phyloP scores from a whole-genome alignment of 2,113 vertebrate genomes.

The Pavo muticus region DNA sequence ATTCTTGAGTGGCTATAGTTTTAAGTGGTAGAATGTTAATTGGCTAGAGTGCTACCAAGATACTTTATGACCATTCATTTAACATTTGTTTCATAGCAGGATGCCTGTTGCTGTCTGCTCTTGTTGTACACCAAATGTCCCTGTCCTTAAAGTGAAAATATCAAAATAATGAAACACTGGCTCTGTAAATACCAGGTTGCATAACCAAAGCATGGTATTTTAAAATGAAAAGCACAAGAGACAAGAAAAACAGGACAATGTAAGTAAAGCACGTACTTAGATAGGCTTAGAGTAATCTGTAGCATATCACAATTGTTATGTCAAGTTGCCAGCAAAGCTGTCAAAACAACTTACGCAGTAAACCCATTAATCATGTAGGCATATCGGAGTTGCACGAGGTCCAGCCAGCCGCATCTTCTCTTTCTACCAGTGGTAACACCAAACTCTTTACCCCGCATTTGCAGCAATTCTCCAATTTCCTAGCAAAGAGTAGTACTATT shows the following conservation, averaged over 20 bases:
- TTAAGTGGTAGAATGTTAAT: background rate
- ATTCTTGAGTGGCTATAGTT: background rate
- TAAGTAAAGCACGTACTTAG: background rate
- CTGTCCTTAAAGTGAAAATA: background rate
- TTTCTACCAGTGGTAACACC: conserved; percentile 97
- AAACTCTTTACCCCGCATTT: conserved; percentile 91
- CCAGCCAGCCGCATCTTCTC: conserved; percentile 97
- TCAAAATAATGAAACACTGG: background rate
- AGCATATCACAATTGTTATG: background rate
- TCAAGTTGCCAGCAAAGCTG: background rate
- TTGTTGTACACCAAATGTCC: background rate
- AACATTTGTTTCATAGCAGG: background rate
- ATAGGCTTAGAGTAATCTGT: background rate
- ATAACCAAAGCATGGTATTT: background rate
- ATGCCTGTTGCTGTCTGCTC: background rate
- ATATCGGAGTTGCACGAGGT: conserved; percentile 94
- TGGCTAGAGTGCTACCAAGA: background rate
- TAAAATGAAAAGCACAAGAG: background rate
- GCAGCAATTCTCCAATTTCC: conserved; percentile 91
- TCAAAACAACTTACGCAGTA: conserved; percentile 89
- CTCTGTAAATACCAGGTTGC: background rate
- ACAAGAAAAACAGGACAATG: background rate
- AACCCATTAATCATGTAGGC: conserved; percentile 99
- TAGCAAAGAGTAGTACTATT: conserved; percentile 37
- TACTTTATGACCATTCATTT: background rate